Base-by-base conservation (phyloP, 2,888 invertebrate species). In the Hypselothyrea guttata region DNA sequence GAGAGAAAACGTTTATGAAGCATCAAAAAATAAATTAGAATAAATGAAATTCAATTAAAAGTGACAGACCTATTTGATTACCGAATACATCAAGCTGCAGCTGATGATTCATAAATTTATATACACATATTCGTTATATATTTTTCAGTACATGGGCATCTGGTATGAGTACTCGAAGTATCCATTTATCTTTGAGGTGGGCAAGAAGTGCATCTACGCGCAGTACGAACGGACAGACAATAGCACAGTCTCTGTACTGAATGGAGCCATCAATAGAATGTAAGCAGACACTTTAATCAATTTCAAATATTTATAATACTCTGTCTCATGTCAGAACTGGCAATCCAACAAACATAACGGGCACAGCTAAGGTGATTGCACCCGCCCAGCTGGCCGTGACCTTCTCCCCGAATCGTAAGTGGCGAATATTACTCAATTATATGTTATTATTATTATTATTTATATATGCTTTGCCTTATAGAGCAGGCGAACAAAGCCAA, bases 81-180 rank as follows among this genome's bases (percentile, higher is more conserved):
- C n/a, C n/a, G n/a, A n/a, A n/a, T n/a, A n/a, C n/a, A n/a, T n/a
- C n/a, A n/a, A n/a, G n/a, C n/a, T n/a, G 22, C 22, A 22, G 5
- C 22, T 22, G 5, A 22, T 22, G 2, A 22, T 5, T 22, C 5
- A 22, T 4, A 22, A 22, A 22, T 22, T 4, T 22, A 2, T 22
- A 22, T 5, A 22, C 5, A 22, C 22, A 22, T 22, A 22, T 22
- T 22, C 22, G 5, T 31, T 5, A 7, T n/a, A 4, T 44, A 22
- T 31, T 35, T 59, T 76, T 42, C 58, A 94, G 94, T 95, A 94
- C 81, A 86, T 93, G 84, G 95, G 96, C 34, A 92, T 92, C 78
- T 96, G 95, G 95, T 95, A 93, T 84, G 95, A 96, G 88, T 92
- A 92, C 12, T 93, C 94, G 75, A 93, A 94, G 77, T 96, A 95